Conservation (phyloP, 2,797 vertebrate genomes). For the Acanthurus tractus region DNA sequence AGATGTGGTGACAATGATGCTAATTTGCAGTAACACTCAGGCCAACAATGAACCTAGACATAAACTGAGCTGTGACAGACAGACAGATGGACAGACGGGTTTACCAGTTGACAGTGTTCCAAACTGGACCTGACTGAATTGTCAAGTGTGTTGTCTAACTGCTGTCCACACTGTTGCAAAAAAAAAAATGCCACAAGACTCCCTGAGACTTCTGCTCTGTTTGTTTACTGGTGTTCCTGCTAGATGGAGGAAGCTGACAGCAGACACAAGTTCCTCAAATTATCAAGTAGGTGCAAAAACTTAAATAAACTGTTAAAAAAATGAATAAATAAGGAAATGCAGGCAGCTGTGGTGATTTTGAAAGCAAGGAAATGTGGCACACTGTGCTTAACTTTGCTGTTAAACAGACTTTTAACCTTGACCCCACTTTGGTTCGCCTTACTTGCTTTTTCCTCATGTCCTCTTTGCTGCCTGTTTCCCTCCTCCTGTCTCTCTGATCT, state of each 20-base stretch:
- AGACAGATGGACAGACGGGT: slow-evolving; percentile 16
- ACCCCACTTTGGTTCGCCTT: slow-evolving; percentile 6
- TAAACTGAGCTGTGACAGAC: slow-evolving; percentile 22
- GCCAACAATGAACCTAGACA: not conserved
- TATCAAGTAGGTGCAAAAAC: not conserved
- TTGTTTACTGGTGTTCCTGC: slow-evolving; percentile 14
- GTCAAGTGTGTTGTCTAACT: slow-evolving; percentile 41
- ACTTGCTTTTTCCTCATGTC: slow-evolving; percentile 4
- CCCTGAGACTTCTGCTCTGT: slow-evolving; percentile 13
- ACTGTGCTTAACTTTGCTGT: not conserved
- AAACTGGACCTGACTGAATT: slow-evolving; percentile 51
- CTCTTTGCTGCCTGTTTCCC: slow-evolving; percentile 26
- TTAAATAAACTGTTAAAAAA: not conserved
- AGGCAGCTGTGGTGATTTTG: not conserved
- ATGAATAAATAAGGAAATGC: not conserved
- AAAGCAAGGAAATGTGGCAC: not conserved
- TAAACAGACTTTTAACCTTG: not conserved
- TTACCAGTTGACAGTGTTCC: slow-evolving; percentile 12
- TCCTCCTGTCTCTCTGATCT: slow-evolving; percentile 17
- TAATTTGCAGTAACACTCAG: slow-evolving; percentile 17
- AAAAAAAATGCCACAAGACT: slow-evolving; percentile 5
- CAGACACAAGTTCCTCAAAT: not conserved
- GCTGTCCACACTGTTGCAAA: not conserved
- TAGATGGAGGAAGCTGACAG: not conserved
- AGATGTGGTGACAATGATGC: slow-evolving; percentile 14